phyloP scores from a whole-genome alignment of 2,797 vertebrate species.

The Danio jaintianensis region DNA sequence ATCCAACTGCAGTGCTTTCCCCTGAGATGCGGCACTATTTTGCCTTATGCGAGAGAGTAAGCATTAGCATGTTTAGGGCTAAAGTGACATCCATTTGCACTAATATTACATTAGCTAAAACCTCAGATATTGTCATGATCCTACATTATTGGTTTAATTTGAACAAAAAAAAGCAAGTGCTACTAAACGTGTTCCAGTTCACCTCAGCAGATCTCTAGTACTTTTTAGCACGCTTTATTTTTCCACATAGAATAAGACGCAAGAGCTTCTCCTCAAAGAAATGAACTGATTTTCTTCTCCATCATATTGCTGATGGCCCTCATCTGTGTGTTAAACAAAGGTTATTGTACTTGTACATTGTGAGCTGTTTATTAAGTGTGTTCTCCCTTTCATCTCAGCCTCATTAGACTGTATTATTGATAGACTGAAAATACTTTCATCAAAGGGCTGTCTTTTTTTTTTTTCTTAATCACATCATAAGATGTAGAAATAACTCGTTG shows the following conservation, averaged over 20 bases:
- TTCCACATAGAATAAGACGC: not conserved
- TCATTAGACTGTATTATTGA: conserved; percentile 23
- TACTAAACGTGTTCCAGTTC: conserved; percentile 9
- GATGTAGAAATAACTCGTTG: conserved; percentile 17
- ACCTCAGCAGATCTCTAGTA: conserved; percentile 11
- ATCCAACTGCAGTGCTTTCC: conserved; percentile 9
- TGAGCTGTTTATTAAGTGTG: conserved; percentile 13
- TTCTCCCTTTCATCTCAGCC: conserved; percentile 34
- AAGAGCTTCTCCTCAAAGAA: conserved; percentile 28
- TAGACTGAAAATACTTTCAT: conserved; percentile 1
- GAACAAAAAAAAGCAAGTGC: not conserved
- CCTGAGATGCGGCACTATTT: conserved; percentile 1
- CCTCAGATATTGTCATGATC: not conserved
- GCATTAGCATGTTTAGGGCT: not conserved
- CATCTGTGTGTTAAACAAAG: not conserved
- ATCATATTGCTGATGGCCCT: conserved; percentile 9
- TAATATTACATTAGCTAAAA: conserved; percentile 15
- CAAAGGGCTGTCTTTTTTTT: conserved; percentile 8
- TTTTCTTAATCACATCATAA: not conserved
- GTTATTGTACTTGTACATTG: not conserved
- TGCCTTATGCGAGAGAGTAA: conserved; percentile 23
- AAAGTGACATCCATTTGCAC: conserved; percentile 23
- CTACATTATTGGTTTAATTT: not conserved
- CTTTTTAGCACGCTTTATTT: conserved; percentile 40
- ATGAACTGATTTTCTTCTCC: not conserved